Conservation (phyloP, 2,888 invertebrate genomes). For the Drosophila crucigera region DNA sequence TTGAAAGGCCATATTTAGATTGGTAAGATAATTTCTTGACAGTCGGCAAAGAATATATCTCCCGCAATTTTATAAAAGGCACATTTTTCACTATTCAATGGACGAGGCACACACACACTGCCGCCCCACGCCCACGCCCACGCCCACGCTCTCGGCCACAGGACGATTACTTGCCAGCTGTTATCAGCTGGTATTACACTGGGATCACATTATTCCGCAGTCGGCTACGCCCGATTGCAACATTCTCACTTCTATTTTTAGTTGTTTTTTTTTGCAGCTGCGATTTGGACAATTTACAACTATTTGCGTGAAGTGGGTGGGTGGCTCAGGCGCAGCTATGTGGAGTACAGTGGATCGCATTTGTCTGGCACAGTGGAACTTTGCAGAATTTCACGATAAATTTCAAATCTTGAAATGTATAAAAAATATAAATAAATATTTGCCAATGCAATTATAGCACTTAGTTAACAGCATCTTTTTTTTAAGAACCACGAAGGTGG, state of each 20-base stretch:
- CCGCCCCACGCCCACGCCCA: neutral
- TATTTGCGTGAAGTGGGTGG: conserved; percentile 37
- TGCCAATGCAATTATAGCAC: neutral
- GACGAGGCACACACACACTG: neutral
- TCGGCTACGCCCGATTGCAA: neutral
- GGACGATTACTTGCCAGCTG: neutral
- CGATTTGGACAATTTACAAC: conserved; percentile 64
- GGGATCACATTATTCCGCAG: neutral
- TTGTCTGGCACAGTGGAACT: neutral
- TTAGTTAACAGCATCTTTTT: neutral
- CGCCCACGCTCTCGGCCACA: neutral
- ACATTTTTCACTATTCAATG: neutral
- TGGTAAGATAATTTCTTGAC: neutral
- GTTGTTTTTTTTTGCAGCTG: conserved; percentile 37
- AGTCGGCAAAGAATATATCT: neutral
- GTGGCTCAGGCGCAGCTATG: neutral
- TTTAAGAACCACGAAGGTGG: neutral
- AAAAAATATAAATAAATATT: neutral
- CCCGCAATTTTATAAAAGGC: neutral
- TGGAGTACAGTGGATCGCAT: conserved; percentile 36
- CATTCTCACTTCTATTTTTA: neutral
- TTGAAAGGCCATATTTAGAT: neutral
- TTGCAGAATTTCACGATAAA: neutral
- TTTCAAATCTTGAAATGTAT: neutral
- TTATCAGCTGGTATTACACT: neutral